phyloP scores from a whole-genome alignment of 35 echinoderm and acorn worm genomes.

The Stichopus chloronotus region DNA sequence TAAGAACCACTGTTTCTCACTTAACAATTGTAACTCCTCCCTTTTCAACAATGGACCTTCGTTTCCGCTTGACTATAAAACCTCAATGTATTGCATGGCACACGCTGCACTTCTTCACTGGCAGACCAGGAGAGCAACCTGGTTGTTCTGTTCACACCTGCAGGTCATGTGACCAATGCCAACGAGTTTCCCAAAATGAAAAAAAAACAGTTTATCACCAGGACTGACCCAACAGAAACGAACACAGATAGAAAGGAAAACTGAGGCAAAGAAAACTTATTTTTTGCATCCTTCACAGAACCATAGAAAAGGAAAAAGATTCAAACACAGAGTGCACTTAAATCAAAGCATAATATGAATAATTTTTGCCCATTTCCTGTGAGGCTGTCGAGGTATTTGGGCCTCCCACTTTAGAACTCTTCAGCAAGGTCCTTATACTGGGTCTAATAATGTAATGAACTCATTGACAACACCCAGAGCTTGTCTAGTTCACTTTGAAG shows the following conservation, averaged over 20 bases:
- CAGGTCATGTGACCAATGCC: no score
- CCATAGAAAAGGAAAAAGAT: constrained; percentile 31
- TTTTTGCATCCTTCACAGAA: constrained; percentile 16
- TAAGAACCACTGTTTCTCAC: no score
- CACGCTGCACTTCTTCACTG: no score
- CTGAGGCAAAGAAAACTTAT: not conserved
- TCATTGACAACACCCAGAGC: constrained; percentile 34
- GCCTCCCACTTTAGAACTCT: constrained; percentile 49
- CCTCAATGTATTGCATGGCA: no score
- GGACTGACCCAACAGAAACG: not conserved
- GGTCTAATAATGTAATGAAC: constrained; percentile 34
- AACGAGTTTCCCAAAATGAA: no score
- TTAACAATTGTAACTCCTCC: no score
- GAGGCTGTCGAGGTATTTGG: constrained; percentile 4
- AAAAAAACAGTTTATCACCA: no score
- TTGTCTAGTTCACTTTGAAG: constrained; percentile 51
- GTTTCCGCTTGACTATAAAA: no score
- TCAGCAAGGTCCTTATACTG: not conserved
- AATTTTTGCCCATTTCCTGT: constrained; percentile 47
- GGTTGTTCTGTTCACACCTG: no score
- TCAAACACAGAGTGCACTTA: constrained; percentile 39
- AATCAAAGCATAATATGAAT: constrained; percentile 55
- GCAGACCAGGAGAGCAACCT: no score
- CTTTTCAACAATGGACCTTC: no score
- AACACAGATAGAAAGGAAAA: not conserved